A percentile compares a stretch with the other conserved stretches of the same genome.
Conservation (phyloP, 2,888 invertebrate species). For the Portevinia maculata region DNA sequence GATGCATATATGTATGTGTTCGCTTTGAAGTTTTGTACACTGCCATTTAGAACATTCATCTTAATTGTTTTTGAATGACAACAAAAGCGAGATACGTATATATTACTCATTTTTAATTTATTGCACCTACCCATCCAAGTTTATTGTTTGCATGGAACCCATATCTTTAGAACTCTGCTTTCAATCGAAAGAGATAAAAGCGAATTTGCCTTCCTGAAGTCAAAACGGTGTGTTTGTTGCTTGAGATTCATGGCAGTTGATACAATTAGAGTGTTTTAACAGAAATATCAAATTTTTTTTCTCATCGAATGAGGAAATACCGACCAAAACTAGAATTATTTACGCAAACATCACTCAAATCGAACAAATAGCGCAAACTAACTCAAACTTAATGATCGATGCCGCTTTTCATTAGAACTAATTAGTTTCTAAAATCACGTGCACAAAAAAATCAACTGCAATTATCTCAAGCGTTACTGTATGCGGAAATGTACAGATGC, state of each 20-base stretch:
- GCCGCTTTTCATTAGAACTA: slow-evolving; percentile 30
- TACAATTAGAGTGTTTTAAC: slow-evolving; percentile 18
- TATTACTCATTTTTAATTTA: slow-evolving; percentile 15
- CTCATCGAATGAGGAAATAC: background rate
- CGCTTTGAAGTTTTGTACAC: background rate
- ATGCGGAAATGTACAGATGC: background rate
- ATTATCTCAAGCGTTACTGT: slow-evolving; percentile 7
- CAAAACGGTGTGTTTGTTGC: slow-evolving; percentile 1
- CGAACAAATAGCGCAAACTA: slow-evolving; percentile 2
- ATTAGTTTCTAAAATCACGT: slow-evolving; percentile 33
- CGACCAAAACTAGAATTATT: slow-evolving; percentile 11
- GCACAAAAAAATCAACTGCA: slow-evolving; percentile 20
- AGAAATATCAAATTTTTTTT: background rate
- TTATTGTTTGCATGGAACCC: slow-evolving; percentile 1
- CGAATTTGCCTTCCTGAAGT: no score
- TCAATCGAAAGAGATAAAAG: no score
- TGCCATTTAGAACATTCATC: slow-evolving; percentile 4
- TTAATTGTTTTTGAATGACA: slow-evolving; percentile 1
- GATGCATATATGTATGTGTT: background rate
- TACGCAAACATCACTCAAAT: background rate
- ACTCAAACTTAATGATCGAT: background rate
- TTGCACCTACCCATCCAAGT: background rate
- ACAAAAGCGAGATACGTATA: background rate
- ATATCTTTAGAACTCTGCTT: no score
- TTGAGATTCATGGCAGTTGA: slow-evolving; percentile 18